These are phyloP conservation scores for Arenaria interpres DNA, from an alignment of 2,113 vertebrate genomes.

Conservation along the genomic window DNA sequence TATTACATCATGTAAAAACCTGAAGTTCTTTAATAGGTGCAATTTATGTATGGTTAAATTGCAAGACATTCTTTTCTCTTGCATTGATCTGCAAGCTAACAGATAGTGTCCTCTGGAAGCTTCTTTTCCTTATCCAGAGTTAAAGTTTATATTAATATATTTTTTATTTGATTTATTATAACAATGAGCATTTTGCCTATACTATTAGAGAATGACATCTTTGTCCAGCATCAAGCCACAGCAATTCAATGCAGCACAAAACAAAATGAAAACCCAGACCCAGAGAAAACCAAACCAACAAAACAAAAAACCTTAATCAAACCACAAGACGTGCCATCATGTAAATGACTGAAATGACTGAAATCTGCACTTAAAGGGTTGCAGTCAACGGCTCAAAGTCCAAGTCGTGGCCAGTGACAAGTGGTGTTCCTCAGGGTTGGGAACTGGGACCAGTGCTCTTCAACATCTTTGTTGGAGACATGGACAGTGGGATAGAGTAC, in stretches of 20 bases:
- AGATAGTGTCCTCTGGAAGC: background rate
- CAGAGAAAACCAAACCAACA: background rate
- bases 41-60: slow-evolving; percentile 15
- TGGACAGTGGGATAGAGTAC: too few species aligned
- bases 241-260: background rate
- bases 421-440: too few species aligned
- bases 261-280: background rate
- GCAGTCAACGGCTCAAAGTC: too few species aligned
- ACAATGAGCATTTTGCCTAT: background rate
- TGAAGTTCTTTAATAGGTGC: background rate
- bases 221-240: background rate
- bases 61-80: background rate
- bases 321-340: background rate
- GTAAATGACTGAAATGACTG: background rate
- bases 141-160: background rate
- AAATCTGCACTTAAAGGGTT: too few species aligned
- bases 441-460: too few species aligned
- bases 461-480: too few species aligned
- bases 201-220: background rate
- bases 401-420: too few species aligned
- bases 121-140: background rate
- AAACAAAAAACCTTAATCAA: accelerated
- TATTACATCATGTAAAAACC: background rate
- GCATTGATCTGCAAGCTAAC: background rate
- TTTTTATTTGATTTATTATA: background rate